A percentile compares a stretch with the other conserved stretches of the same genome.
Evolutionary conservation across 2,113 vertebrate genomes (phyloP).

Genomic region (Anguilla rostrata): DNA sequence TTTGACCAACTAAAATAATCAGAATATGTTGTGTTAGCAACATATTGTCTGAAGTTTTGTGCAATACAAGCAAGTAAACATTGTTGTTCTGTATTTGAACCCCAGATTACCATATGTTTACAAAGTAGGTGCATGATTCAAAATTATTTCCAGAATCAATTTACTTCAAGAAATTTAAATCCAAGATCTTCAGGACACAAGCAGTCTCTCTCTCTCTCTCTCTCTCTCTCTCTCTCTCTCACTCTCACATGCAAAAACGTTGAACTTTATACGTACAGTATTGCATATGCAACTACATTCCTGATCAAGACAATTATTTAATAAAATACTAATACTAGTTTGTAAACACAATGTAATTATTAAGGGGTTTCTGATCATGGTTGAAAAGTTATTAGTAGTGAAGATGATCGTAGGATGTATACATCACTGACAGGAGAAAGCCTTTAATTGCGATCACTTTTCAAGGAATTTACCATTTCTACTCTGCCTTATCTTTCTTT

Average conservation of each 20-base stretch:
- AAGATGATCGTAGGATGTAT: background rate
- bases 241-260: background rate
- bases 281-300: background rate
- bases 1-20: background rate
- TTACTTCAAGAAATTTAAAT: background rate
- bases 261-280: background rate
- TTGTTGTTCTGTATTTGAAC: background rate
- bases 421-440: background rate
- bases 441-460: background rate
- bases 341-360: slow-evolving; percentile 1
- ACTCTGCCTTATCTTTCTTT: background rate
- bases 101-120: background rate
- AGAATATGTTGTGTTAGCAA: background rate
- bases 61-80: slow-evolving; percentile 5
- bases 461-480: background rate
- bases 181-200: background rate
- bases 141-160: background rate
- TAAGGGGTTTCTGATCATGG: background rate
- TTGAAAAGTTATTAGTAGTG: background rate
- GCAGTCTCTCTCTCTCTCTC: too few species aligned
- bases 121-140: background rate
- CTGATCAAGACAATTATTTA: too few species aligned
- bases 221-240: background rate
- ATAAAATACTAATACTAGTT: background rate
- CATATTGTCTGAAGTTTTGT: background rate